These are phyloP conservation scores for Machimus rusticus DNA, from an alignment of 2,888 invertebrate species.

Conservation along the genomic window DNA sequence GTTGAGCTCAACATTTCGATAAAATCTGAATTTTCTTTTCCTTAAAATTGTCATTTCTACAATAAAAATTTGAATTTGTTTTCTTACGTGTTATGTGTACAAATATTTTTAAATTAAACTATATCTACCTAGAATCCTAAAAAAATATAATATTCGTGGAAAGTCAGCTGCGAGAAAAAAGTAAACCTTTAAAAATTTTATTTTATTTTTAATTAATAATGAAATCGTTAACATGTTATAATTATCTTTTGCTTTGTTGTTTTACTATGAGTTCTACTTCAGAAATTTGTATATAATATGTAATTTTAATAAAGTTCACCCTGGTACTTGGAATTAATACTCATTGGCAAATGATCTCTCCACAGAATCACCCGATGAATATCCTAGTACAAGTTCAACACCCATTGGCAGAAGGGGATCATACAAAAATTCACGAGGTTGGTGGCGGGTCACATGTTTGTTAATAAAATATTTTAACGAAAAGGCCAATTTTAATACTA, in stretches of 20 bases:
- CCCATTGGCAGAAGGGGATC: slow-evolving; percentile 83
- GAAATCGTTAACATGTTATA: background rate
- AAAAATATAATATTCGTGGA: background rate
- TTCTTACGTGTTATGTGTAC: too few relatives aligned
- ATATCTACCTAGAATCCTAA: too few relatives aligned
- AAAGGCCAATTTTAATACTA: slow-evolving; percentile 37
- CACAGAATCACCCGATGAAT: slow-evolving; percentile 64
- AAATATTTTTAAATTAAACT: too few relatives aligned
- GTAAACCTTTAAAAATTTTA: background rate
- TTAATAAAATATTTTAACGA: slow-evolving; percentile 40
- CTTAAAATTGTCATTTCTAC: too few relatives aligned
- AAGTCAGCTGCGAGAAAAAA: background rate
- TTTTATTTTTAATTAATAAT: background rate
- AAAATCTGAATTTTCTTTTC: too few relatives aligned
- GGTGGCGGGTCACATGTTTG: slow-evolving; percentile 60
- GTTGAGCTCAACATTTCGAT: too few relatives aligned
- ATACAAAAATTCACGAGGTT: slow-evolving; percentile 88
- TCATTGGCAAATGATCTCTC: slow-evolving; percentile 27
- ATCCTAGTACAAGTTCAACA: slow-evolving; percentile 67
- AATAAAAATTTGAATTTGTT: too few relatives aligned
- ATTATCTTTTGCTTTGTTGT: background rate
- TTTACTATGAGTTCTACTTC: background rate
- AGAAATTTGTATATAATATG: slow-evolving; percentile 5
- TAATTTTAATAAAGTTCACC: background rate
- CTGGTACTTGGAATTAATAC: background rate